Evolutionary conservation across 2,113 vertebrate species (phyloP).

Genomic region (Phyllostomus discolor): DNA sequence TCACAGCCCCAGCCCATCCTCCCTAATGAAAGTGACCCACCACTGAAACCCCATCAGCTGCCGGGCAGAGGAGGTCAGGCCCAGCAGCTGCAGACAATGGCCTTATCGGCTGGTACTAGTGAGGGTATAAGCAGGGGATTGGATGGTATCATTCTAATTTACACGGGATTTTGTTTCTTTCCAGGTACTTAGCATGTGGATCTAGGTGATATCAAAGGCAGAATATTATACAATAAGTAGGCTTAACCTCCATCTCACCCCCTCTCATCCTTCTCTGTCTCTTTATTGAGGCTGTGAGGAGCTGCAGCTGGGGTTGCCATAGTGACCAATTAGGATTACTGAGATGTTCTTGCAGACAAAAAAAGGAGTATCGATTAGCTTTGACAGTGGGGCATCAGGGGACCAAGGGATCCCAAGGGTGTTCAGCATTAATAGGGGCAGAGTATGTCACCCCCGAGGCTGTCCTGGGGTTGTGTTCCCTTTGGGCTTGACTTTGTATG

Average conservation of each 20-base stretch:
- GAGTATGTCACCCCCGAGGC: not conserved
- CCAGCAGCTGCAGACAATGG: slow-evolving; percentile 53
- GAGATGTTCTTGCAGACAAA: slow-evolving; percentile 71
- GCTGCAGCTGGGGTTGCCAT: slow-evolving; percentile 75
- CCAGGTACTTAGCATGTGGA: slow-evolving; percentile 74
- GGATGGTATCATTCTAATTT: slow-evolving; percentile 55
- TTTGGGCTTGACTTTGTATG: not conserved
- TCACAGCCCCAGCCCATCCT: not conserved
- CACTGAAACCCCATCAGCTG: slow-evolving; percentile 28
- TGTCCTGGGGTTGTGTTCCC: not conserved
- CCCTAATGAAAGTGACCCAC: slow-evolving; percentile 35
- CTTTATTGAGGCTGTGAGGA: slow-evolving; percentile 58
- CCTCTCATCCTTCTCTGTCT: slow-evolving; percentile 69
- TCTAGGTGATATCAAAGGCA: slow-evolving; percentile 73
- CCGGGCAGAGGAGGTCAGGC: slow-evolving; percentile 51
- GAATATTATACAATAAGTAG: slow-evolving; percentile 71
- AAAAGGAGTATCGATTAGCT: slow-evolving; percentile 71
- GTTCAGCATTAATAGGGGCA: slow-evolving; percentile 38
- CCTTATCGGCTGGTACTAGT: slow-evolving; percentile 39
- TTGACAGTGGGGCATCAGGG: slow-evolving; percentile 64
- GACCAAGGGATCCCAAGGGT: slow-evolving; percentile 40
- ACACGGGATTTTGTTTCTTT: slow-evolving; percentile 70
- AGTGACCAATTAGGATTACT: slow-evolving; percentile 76
- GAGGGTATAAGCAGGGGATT: slow-evolving; percentile 59
- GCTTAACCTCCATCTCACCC: slow-evolving; percentile 72